Percentiles rank a stretch among this genome's conserved stretches.
Conservation (phyloP, 1,140 invertebrate species). For the Gonioctena quinquepunctata region DNA sequence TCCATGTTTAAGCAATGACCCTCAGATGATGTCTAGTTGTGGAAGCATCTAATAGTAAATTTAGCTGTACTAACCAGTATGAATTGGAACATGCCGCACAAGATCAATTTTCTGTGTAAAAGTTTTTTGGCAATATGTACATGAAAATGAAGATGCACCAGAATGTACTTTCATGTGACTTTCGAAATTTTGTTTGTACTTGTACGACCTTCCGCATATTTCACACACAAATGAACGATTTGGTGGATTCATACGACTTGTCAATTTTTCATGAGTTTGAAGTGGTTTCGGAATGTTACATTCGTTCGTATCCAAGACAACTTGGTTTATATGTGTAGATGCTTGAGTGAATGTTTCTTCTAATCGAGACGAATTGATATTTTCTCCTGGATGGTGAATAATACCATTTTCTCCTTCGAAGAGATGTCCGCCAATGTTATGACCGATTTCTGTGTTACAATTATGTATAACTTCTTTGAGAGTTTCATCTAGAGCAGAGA, state of each 20-base stretch:
- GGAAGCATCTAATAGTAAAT: background rate
- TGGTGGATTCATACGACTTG: slow-evolving; percentile 12
- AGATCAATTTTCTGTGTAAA: slow-evolving; percentile 72
- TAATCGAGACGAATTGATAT: no score
- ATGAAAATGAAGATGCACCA: slow-evolving; percentile 72
- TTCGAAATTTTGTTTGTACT: slow-evolving; percentile 66
- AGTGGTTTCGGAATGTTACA: background rate
- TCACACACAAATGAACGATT: slow-evolving; percentile 56
- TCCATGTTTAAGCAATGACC: no score
- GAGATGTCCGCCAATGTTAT: background rate
- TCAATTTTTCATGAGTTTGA: background rate
- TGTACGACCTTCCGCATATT: slow-evolving; percentile 69
- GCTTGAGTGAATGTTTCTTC: background rate
- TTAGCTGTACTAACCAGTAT: slow-evolving; percentile 60
- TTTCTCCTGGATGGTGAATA: no score
- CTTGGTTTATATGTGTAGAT: background rate
- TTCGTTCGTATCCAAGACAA: background rate
- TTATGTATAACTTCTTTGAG: background rate
- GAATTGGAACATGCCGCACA: slow-evolving; percentile 68
- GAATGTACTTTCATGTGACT: slow-evolving; percentile 70
- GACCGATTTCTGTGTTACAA: background rate
- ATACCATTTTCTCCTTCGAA: no score
- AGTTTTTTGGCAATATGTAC: slow-evolving; percentile 75
- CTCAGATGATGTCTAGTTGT: background rate
- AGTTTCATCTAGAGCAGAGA: background rate